Base-by-base conservation (phyloP, 2,113 vertebrate species). In the Heliornis fulica region DNA sequence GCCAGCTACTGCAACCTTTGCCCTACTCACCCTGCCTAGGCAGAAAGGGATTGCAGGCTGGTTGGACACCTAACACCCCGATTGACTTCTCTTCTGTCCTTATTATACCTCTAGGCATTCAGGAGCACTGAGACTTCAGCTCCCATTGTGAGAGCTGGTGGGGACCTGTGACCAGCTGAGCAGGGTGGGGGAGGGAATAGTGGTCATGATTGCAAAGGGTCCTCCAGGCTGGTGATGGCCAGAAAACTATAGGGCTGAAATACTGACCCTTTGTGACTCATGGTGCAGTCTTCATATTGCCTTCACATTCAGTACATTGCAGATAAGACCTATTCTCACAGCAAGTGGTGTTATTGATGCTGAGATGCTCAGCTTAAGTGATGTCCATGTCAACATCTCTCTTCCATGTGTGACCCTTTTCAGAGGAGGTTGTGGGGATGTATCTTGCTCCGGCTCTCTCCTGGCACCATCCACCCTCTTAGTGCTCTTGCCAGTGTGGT, bases 111-210 rank as follows among this genome's bases (percentile, higher is more conserved):
- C 79, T 59, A 80, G 83, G 79, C 41, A 38, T 83, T 83, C 26
- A 16, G 65, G 76, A 81, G 31, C 50, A 45, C 43, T 5, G 11
- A 78, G 65, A n/a, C n/a, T 46, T 82, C 74, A 41, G 38, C 56
- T 34, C 34, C 46, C 1, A 0, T 28, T 0, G 0, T 0, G 1
- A 57, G 53, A 76, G 38, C 43, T 71, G 53, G 25, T 8, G 71
- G 34, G 34, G 15, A 87, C 5, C 61, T 46, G 4, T 0, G 5
- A 48, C 68, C 10, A 23, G 66, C 63, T 29, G 72, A 31, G 81
- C 50, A 51, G 84, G 8, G 21, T 69, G 83, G 87, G 53, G 68
- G 70, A 45, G 74, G 56, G 57, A 48, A 43, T 79, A 48, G 36
- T 51, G 57, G 34, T 51, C 46, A 50, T 71, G 29, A 32, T 1